phyloP scores from a whole-genome alignment of 1,140 invertebrate species.

The Saccostrea echinata region DNA sequence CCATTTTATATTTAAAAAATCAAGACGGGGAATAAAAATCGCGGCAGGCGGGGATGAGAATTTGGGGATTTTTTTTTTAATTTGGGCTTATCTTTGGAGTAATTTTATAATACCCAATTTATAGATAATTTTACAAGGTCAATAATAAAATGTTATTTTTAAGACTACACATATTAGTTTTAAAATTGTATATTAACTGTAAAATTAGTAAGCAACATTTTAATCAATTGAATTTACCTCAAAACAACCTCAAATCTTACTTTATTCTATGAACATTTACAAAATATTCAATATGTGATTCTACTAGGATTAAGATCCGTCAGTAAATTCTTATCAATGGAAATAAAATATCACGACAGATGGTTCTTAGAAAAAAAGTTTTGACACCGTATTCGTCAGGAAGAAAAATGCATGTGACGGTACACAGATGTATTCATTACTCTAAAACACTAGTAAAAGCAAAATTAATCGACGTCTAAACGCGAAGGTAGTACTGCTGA shows the following conservation, averaged over 20 bases:
- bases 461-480: neutral
- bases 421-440: neutral
- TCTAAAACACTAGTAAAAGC: conserved; percentile 19
- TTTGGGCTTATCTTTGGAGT: too few relatives aligned
- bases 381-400: neutral
- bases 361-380: neutral
- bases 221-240: neutral
- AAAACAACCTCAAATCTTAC: neutral
- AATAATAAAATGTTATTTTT: too few relatives aligned
- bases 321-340: neutral
- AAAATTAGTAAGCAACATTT: neutral
- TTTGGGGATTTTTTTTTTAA: too few relatives aligned
- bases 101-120: too few relatives aligned
- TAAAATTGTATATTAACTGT: too few relatives aligned
- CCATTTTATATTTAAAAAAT: too few relatives aligned
- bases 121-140: too few relatives aligned
- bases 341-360: too few relatives aligned
- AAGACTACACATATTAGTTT: too few relatives aligned
- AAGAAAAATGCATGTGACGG: conserved; percentile 4
- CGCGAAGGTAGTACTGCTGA: neutral
- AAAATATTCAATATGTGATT: neutral
- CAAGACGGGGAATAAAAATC: too few relatives aligned
- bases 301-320: neutral
- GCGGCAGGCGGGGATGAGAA: too few relatives aligned
- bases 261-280: neutral